Conservation (phyloP, 2,888 invertebrate genomes). For the Thyatira batis region DNA sequence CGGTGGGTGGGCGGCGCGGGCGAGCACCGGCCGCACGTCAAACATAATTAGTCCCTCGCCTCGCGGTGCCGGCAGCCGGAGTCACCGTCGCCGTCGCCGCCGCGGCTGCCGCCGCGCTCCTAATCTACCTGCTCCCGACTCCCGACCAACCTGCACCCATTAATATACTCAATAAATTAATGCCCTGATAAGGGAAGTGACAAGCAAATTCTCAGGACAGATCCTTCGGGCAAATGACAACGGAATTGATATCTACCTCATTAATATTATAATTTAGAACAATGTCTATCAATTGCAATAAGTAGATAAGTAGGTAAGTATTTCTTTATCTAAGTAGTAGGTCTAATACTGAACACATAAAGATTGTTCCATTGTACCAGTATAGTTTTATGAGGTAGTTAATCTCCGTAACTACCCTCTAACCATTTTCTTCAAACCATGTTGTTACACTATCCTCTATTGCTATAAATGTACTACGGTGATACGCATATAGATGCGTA, state of each 20-base stretch:
- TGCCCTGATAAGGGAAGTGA: neutral
- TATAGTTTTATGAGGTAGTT: too few species aligned
- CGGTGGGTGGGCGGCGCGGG: slow-evolving; percentile 76
- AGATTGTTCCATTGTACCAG: too few species aligned
- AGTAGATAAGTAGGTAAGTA: too few species aligned
- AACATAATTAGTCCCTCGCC: slow-evolving; percentile 23
- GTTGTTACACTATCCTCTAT: too few species aligned
- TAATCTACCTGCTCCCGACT: slow-evolving; percentile 4
- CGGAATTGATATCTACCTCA: neutral
- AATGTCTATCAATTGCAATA: too few species aligned
- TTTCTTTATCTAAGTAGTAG: too few species aligned
- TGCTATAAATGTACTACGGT: too few species aligned
- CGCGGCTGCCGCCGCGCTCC: slow-evolving; percentile 5
- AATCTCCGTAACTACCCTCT: too few species aligned
- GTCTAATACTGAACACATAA: too few species aligned
- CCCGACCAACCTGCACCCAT: neutral
- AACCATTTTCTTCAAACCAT: too few species aligned
- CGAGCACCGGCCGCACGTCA: slow-evolving; percentile 18
- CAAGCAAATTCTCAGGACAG: neutral
- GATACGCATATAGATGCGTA: too few species aligned
- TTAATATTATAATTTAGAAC: neutral
- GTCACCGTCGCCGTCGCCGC: slow-evolving; percentile 1
- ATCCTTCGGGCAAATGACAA: neutral
- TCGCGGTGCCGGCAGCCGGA: too few species aligned
- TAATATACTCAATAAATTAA: neutral